Base-by-base conservation (phyloP, 23 tunicate genomes). In the Botrylloides violaceus region DNA sequence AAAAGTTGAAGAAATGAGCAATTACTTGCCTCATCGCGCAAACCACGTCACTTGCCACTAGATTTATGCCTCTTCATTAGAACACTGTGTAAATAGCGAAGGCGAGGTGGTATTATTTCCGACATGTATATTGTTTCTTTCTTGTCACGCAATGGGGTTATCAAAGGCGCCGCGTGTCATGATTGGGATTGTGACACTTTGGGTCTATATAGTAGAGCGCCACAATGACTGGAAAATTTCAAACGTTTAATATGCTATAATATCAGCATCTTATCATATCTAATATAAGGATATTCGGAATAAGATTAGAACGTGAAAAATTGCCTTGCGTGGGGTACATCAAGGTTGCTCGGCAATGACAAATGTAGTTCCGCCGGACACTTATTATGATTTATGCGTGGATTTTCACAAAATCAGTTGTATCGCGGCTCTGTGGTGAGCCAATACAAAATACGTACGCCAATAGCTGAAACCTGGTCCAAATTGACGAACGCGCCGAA, bases 21-120 rank as follows among this genome's bases (percentile, higher is more conserved):
- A 63, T 63, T 63, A 63, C 70, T 26, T 21, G 34, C 33, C 7
- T 63, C 70, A 21, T 63, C 7, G 70, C 12, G 7, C 35, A 63
- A 63, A 33, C 32, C 32, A 63, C 33, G 70, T 63, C 70, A 63
- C 18, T 28, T 31, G 36, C 5, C 35, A 29, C 70, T 63, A 34
- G 70, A 63, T 63, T 63, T 63, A 63, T 63, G 33, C 70, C 70
- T 63, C 70, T 63, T 63, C 70, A 63, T 63, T 63, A 63, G 70
- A 63, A 33, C 33, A 63, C 70, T 29, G 33, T 27, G 70, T 33
- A 63, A 63, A 63, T 63, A 63, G 19, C 36, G 29, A 27, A 63
- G 35, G 70, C 35, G 36, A 31, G 33, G 33, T 63, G 35, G 70
- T 63, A 63, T 63, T 31, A 31, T 31, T 63, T 63, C 70, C 70